Evolutionary conservation across 2,888 invertebrate genomes (phyloP).

Genomic region (Euproctis similis): DNA sequence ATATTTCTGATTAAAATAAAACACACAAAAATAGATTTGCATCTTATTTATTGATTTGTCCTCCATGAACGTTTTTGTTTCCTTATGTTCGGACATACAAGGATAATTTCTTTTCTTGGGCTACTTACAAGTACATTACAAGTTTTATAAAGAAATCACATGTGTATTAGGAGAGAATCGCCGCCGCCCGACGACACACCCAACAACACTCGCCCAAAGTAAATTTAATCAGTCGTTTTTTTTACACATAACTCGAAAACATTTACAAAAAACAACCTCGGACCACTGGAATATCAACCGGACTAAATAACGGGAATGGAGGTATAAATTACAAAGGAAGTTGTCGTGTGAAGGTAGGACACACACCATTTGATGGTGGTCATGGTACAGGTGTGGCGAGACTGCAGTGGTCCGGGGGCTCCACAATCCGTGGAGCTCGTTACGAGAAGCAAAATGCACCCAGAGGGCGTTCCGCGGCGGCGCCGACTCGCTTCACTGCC

Average conservation of each 20-base stretch:
- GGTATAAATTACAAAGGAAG: slow-evolving; percentile 1
- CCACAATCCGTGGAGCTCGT: slow-evolving; percentile 13
- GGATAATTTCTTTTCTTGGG: slow-evolving; percentile 67
- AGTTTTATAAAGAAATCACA: slow-evolving; percentile 73
- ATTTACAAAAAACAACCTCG: slow-evolving; percentile 35
- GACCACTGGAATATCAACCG: slow-evolving; percentile 12
- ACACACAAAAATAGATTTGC: slow-evolving; percentile 53
- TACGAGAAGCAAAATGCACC: slow-evolving; percentile 14
- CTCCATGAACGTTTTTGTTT: slow-evolving; percentile 63
- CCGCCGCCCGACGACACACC: slow-evolving; percentile 35
- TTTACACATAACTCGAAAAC: slow-evolving; percentile 54
- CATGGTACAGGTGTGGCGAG: background rate
- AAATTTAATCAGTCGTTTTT: slow-evolving; percentile 68
- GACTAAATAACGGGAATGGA: background rate
- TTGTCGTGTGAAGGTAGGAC: background rate
- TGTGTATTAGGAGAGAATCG: slow-evolving; percentile 48
- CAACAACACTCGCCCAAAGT: slow-evolving; percentile 38
- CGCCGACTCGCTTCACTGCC: slow-evolving; percentile 5
- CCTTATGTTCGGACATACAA: slow-evolving; percentile 66
- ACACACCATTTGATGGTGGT: slow-evolving; percentile 1
- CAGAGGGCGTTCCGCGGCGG: slow-evolving; percentile 6
- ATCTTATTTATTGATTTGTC: slow-evolving; percentile 74
- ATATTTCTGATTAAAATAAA: no score
- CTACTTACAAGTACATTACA: slow-evolving; percentile 73
- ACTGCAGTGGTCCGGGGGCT: slow-evolving; percentile 9